Percentiles rank a stretch among this genome's conserved stretches.
phyloP scores from a whole-genome alignment of 2,113 vertebrate genomes.

The Myrmecophaga tridactyla region DNA sequence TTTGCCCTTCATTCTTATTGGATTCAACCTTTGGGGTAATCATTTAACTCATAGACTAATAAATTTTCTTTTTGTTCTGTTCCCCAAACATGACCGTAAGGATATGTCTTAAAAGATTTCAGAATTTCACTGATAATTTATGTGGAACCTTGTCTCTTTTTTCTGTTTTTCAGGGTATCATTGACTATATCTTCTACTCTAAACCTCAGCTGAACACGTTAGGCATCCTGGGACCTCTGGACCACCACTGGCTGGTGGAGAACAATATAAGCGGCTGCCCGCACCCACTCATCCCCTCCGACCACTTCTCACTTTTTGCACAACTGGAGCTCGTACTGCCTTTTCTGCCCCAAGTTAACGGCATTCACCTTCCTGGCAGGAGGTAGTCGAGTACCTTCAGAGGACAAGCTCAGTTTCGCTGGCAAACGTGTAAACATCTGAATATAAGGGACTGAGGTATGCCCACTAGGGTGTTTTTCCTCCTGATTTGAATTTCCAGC shows the following conservation, averaged over 20 bases:
- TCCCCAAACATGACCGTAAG: neutral
- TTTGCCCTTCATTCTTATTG: neutral
- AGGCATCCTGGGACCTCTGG: conserved; percentile 96
- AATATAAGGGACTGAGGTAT: conserved; percentile 94
- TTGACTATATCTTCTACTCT: conserved; percentile 99
- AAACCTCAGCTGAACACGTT: conserved; percentile 97
- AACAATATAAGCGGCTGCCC: conserved; percentile 98
- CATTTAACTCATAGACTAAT: neutral
- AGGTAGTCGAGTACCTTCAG: conserved; percentile 94
- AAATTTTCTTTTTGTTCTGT: neutral
- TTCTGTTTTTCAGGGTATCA: conserved; percentile 91
- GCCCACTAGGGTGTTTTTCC: conserved; percentile 91
- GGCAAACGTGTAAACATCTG: conserved; percentile 88
- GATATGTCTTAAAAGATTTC: neutral
- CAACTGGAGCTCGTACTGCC: conserved; percentile 98
- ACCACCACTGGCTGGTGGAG: conserved; percentile 96
- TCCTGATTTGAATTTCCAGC: conserved; percentile 88
- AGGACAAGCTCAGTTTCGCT: conserved; percentile 84
- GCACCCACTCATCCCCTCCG: conserved; percentile 97
- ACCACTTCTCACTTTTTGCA: conserved; percentile 99
- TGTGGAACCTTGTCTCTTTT: conserved; percentile 30
- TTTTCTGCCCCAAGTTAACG: conserved; percentile 93
- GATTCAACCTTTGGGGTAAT: neutral
- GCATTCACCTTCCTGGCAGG: conserved; percentile 96
- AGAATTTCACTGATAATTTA: conserved; percentile 25